Base-by-base conservation (phyloP, 2,797 vertebrate species). In the Pogoniulus pusillus region DNA sequence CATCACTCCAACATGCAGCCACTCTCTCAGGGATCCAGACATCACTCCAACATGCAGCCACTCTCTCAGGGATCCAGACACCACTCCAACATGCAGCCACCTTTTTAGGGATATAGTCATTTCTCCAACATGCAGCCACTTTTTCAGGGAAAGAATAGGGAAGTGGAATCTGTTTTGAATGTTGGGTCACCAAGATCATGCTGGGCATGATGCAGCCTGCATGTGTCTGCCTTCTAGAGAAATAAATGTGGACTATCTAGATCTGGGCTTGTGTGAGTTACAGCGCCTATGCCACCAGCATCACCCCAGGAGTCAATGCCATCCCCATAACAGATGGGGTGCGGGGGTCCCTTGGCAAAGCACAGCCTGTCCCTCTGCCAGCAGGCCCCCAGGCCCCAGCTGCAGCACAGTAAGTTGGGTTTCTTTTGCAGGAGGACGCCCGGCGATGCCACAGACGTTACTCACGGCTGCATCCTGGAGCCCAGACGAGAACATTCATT, bases 401-500 rank as follows among this genome's bases (percentile, higher is more conserved):
- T 24, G 7, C 57, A 23, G 81, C 53, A 4, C 43, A 16, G 0
- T 0, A 19, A 26, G 8, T 53, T 9, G 26, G 41, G 16, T 17
- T 41, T 39, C n/a, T 57, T 77, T 20, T 54, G 80, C 62, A 43
- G 59, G 4, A 5, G 60, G 60, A 43, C 8, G 22, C 79, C 37
- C 8, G 3, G 66, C 15, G 20, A 81, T 87, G 76, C 90, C 84
- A 26, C 79, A 34, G 79, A 12, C 32, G 0, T 54, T 75, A 34
- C 85, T 84, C 47, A 53, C 3, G 12, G 73, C 92, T 81, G 62
- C 90, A 72, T 94, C 69, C 91, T 73, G 30, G 20, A 65, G 71
- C 71, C 90, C 93, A 95, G 91, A 87, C 20, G 69, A 91, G 85
- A 96, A 54, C 94, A 53, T 32, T 94, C 94, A 94, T 65, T 15